Conservation (phyloP, 1,140 invertebrate species). For the Trichomalopsis sarcophagae region DNA sequence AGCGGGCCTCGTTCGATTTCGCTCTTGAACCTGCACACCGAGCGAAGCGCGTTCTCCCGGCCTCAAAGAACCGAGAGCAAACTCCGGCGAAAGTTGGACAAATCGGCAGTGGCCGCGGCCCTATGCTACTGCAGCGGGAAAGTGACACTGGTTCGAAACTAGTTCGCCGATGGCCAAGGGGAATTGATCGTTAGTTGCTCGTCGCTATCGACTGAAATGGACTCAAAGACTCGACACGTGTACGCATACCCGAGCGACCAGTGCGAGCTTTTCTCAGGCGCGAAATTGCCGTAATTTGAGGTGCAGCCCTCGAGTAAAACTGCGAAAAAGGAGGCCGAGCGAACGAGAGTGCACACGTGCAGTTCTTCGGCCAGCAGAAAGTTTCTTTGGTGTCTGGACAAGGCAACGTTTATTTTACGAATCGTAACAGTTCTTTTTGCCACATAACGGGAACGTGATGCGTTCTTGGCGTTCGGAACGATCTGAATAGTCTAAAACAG, state of each 20-base stretch:
- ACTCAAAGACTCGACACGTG: conserved; percentile 33
- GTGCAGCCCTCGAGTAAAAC: neutral
- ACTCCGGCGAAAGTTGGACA: neutral
- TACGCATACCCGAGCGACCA: neutral
- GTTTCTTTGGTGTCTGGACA: too few relatives aligned
- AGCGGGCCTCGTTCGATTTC: neutral
- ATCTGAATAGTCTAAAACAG: too few relatives aligned
- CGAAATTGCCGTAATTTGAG: conserved; percentile 37
- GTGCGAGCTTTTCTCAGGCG: conserved; percentile 23
- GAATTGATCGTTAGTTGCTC: conserved; percentile 50
- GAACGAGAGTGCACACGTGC: neutral
- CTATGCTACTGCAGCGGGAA: neutral
- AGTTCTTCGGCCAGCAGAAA: too few relatives aligned
- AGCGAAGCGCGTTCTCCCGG: too few relatives aligned
- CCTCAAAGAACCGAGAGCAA: conserved; percentile 8
- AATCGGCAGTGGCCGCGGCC: neutral
- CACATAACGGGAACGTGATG: too few relatives aligned
- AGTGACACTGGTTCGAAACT: conserved; percentile 44
- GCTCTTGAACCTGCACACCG: too few relatives aligned
- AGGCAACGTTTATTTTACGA: too few relatives aligned
- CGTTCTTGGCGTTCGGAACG: too few relatives aligned
- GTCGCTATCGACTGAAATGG: conserved; percentile 11
- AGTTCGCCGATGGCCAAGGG: conserved; percentile 22
- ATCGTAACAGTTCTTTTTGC: too few relatives aligned
- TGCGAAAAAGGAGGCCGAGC: neutral